Evolutionary conservation across 2,888 invertebrate species (phyloP), one percentile per base, ranked within the genome.

Genomic region (Stegophylla sp.): DNA sequence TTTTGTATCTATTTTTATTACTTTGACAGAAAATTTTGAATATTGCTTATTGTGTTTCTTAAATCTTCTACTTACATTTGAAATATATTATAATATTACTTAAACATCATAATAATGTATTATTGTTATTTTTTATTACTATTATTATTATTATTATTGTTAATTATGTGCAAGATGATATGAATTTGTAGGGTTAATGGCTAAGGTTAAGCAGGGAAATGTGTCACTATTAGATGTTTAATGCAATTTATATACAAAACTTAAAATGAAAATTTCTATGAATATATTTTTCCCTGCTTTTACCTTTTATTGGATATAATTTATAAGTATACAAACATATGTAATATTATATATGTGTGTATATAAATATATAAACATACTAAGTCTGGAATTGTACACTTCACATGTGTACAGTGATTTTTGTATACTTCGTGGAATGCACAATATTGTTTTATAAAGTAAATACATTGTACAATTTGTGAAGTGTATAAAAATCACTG

Each of bases 171-270:
- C 53, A 23, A 53, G 3, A 34, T 76, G 66, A 51, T 76, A 23
- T 76, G 41, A 76, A 23, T 53, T 1, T 73, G 0, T n/a, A 75
- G 34, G 34, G 64, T 64, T 74, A 41, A 41, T 53, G 2, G 53
- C 9, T 26, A 53, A 66, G n/a, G 23, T 66, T 76, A 66, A 76
- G 75, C 75, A 76, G 75, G 75, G 26, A 75, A 74, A 64, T 17
- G 23, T 51, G 17, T 34, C 10, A 64, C 23, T 9, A 26, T 28
- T n/a, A 28, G 13, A 59, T 59, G n/a, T 72, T 48, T 4, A 74
- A 48, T 41, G 28, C 12, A 43, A 0, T 64, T 13, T 43, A 0
- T 53, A 41, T 23, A 34, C 3, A 20, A 3, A 20, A 20, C 26
- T 64, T 0, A 53, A 66, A 53, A 17, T n/a, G 26, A 51, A 41